Evolutionary conservation across 1,140 invertebrate species (phyloP).

Genomic region (Macrobrachium rosenbergii): DNA sequence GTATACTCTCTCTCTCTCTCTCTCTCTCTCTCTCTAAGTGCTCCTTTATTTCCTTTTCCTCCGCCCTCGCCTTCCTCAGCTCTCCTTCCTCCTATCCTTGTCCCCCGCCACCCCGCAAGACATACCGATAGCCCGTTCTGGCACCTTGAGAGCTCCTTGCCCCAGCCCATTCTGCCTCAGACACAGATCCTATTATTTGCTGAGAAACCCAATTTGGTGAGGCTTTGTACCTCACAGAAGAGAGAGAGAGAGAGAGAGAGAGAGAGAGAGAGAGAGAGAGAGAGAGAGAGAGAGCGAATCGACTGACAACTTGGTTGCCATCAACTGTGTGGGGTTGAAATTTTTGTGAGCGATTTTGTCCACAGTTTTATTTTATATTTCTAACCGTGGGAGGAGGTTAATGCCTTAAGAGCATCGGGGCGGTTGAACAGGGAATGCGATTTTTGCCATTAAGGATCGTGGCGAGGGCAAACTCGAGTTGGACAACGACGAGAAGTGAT

Average conservation of each 20-base stretch:
- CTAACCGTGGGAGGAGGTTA: no score
- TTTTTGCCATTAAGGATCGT: no score
- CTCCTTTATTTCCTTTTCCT: neutral
- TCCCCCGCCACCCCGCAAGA: neutral
- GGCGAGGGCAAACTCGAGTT: no score
- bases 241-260: slow-evolving; percentile 44
- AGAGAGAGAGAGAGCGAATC: no score
- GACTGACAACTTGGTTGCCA: no score
- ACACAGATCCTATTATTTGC: slow-evolving; percentile 63
- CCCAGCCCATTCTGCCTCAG: slow-evolving; percentile 62
- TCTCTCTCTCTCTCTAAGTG: neutral
- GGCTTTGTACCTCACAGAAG: slow-evolving; percentile 60
- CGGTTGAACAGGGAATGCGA: no score
- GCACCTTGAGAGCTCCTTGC: slow-evolving; percentile 53
- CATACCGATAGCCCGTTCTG: slow-evolving; percentile 58
- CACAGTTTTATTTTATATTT: no score
- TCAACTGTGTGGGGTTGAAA: no score
- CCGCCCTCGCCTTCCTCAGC: neutral
- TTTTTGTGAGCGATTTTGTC: no score
- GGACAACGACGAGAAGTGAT: no score
- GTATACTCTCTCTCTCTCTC: neutral
- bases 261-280: no score
- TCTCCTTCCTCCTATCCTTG: neutral
- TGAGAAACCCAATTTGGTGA: slow-evolving; percentile 63
- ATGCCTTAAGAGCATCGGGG: no score